phyloP scores from a whole-genome alignment of 2,888 invertebrate species.

The Macaria notata region DNA sequence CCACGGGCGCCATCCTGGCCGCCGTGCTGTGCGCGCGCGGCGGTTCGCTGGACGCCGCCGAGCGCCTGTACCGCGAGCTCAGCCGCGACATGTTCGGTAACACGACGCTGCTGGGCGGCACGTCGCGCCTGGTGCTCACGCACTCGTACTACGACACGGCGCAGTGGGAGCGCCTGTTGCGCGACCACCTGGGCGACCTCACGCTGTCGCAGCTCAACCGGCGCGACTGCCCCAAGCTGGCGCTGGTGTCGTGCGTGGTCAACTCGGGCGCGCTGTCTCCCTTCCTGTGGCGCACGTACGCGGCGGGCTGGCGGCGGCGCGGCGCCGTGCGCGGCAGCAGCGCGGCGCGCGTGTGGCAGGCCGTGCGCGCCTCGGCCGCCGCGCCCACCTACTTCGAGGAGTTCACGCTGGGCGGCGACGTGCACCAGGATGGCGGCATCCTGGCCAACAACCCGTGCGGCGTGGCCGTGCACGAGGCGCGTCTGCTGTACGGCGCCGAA shows the following conservation, averaged over 20 bases:
- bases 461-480: conserved; percentile 93
- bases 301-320: conserved; percentile 84
- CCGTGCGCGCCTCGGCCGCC: conserved; percentile 93
- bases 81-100: conserved; percentile 75
- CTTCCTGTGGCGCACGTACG: conserved; percentile 94
- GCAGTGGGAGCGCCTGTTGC: conserved; percentile 90
- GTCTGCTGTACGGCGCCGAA: conserved; percentile 89
- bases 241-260: conserved; percentile 90
- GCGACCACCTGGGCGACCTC: conserved; percentile 84
- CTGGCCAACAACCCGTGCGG: conserved; percentile 94
- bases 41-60: conserved; percentile 64
- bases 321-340: conserved; percentile 88
- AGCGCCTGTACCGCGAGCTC: conserved; percentile 65
- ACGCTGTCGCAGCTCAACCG: conserved; percentile 82
- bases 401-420: conserved; percentile 85
- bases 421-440: conserved; percentile 92
- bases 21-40: conserved; percentile 84
- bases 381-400: conserved; percentile 96
- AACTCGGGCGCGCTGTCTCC: conserved; percentile 86
- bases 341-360: conserved; percentile 89
- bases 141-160: conserved; percentile 87
- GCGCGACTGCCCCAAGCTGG: conserved; percentile 78
- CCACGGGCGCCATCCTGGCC: conserved; percentile 91
- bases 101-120: conserved; percentile 81
- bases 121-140: conserved; percentile 89